Conservation (phyloP, 2,797 vertebrate species). For the Falco naumanni region DNA sequence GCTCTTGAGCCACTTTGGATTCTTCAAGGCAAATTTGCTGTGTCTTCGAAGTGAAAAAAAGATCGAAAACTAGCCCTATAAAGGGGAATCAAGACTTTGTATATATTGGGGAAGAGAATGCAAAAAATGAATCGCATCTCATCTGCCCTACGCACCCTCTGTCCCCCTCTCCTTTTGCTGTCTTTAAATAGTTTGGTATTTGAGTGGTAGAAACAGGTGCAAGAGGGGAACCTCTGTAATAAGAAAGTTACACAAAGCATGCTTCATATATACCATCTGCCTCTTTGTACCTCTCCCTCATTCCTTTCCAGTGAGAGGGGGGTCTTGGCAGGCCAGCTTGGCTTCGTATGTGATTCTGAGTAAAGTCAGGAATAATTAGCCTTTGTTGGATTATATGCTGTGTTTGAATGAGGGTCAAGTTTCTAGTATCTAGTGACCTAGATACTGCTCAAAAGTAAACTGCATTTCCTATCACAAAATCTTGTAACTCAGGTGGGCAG, state of each 20-base stretch:
- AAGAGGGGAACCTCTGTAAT: background rate
- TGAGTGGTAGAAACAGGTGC: conserved; percentile 46
- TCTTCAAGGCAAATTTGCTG: background rate
- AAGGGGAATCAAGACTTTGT: background rate
- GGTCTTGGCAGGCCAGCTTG: background rate
- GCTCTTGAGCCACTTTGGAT: background rate
- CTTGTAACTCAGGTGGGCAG: rapidly evolving
- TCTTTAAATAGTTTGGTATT: conserved; percentile 23
- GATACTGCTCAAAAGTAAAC: background rate
- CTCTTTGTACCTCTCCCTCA: background rate
- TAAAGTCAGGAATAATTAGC: background rate
- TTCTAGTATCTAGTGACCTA: conserved; percentile 14
- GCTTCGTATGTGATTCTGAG: background rate
- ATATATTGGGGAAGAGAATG: background rate
- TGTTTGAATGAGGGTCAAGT: background rate
- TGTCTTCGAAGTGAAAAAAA: background rate
- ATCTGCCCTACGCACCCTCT: background rate
- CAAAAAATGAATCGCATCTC: background rate
- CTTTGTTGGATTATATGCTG: background rate
- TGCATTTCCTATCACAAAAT: background rate
- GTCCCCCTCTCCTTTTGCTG: background rate
- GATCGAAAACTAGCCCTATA: background rate
- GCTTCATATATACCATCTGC: background rate
- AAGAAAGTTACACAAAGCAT: background rate
- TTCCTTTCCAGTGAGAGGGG: background rate